phyloP scores from a whole-genome alignment of 2,797 vertebrate species.

The Odontamblyopus lacepedii region DNA sequence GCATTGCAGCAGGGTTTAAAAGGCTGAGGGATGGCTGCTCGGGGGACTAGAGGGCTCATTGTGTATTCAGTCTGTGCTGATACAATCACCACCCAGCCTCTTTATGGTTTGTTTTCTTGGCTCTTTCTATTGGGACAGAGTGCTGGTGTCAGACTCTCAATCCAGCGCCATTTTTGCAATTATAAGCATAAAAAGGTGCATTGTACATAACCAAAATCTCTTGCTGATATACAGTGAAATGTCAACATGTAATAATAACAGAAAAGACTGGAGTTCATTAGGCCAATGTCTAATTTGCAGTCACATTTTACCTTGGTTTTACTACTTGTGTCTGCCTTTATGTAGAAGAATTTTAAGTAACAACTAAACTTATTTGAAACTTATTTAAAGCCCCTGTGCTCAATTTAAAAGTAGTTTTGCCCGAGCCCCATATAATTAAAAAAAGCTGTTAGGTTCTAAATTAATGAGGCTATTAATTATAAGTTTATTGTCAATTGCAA shows the following conservation, averaged over 20 bases:
- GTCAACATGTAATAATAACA: background rate
- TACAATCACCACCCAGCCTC: conserved; percentile 34
- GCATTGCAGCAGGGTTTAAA: conserved; percentile 36
- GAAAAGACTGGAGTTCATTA: background rate
- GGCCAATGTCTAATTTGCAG: too few relatives aligned
- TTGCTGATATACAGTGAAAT: background rate
- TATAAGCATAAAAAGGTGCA: background rate
- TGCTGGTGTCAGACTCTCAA: conserved; percentile 9
- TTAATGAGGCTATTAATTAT: too few relatives aligned
- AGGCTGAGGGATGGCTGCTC: conserved; percentile 49
- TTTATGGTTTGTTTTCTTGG: conserved; percentile 15
- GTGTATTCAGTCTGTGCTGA: conserved; percentile 24
- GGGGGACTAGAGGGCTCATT: conserved; percentile 29
- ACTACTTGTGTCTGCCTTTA: too few relatives aligned
- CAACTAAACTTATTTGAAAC: too few relatives aligned
- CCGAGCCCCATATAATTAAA: too few relatives aligned
- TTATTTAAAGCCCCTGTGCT: too few relatives aligned
- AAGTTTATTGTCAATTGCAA: too few relatives aligned
- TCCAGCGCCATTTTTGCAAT: background rate
- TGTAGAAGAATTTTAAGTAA: too few relatives aligned
- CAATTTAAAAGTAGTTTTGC: too few relatives aligned
- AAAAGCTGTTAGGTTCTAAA: too few relatives aligned
- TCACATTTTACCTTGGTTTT: too few relatives aligned
- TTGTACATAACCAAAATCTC: background rate
- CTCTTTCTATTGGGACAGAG: conserved; percentile 12